phyloP scores from a whole-genome alignment of 2,797 vertebrate genomes.

The Syngnathus acus region DNA sequence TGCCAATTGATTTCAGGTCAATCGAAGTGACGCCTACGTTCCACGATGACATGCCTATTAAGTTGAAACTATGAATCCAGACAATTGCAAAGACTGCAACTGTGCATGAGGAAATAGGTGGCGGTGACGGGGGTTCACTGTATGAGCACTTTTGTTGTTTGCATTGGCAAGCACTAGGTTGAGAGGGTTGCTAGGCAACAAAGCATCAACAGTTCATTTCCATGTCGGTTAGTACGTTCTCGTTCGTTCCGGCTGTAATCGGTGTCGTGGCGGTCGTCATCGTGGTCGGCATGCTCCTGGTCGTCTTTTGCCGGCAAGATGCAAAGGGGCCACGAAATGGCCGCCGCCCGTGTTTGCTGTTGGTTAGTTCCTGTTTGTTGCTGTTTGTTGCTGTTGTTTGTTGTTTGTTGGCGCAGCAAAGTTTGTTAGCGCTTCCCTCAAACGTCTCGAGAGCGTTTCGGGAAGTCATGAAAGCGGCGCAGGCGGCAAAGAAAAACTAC shows the following conservation, averaged over 20 bases:
- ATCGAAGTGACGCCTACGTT: too few species aligned
- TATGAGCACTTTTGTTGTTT: background rate
- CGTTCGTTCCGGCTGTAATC: background rate
- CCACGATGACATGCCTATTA: too few species aligned
- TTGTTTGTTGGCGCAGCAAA: slow-evolving; percentile 62
- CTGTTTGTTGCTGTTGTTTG: background rate
- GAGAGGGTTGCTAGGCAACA: slow-evolving; percentile 4
- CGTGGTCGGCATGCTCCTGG: slow-evolving; percentile 1
- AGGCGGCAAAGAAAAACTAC: slow-evolving; percentile 80
- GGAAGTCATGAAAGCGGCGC: slow-evolving; percentile 95
- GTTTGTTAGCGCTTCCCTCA: slow-evolving; percentile 67
- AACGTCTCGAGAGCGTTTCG: slow-evolving; percentile 80
- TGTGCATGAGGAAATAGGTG: too few species aligned
- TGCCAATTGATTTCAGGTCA: too few species aligned
- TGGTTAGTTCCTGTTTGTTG: slow-evolving; percentile 51
- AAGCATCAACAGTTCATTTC: slow-evolving; percentile 2
- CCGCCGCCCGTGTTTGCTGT: slow-evolving; percentile 20
- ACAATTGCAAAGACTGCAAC: too few species aligned
- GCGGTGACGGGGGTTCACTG: background rate
- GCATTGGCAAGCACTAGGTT: background rate
- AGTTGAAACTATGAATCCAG: too few species aligned
- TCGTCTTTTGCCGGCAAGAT: background rate
- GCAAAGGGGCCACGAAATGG: slow-evolving; percentile 41
- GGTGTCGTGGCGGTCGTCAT: too few species aligned
- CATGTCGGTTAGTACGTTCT: slow-evolving; percentile 1